These are phyloP conservation scores for Phrynocephalus vlangalii DNA, from an alignment of 2,797 vertebrate species.

Conservation along the genomic window DNA sequence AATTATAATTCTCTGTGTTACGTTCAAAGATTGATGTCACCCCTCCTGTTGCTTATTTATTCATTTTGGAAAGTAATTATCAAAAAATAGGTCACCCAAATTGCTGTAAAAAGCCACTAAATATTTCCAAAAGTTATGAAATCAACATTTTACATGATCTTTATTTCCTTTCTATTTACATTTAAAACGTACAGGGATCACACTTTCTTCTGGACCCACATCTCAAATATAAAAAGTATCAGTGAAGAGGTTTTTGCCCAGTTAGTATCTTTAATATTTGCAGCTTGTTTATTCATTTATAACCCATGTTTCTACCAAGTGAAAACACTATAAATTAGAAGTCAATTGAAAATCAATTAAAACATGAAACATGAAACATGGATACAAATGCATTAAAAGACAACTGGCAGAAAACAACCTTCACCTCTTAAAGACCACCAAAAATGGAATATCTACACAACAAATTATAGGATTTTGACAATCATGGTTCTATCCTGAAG, in stretches of 20 bases:
- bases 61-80: constrained; percentile 19
- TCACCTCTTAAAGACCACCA: background rate
- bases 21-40: constrained; percentile 3
- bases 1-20: constrained; percentile 27
- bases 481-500: no score
- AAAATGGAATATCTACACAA: background rate
- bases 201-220: background rate
- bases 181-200: background rate
- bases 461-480: no score
- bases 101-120: background rate
- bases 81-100: constrained; percentile 1
- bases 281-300: background rate
- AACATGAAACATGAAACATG: no score
- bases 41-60: constrained; percentile 15
- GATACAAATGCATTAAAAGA: background rate
- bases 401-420: background rate
- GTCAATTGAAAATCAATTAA: background rate
- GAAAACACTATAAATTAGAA: background rate
- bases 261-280: background rate
- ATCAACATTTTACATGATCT: background rate
- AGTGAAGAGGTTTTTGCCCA: background rate
- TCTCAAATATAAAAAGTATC: background rate
- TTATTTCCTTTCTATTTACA: no score
- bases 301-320: background rate
- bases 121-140: background rate